phyloP scores from a whole-genome alignment of 2,113 vertebrate genomes.

The Syngnathus floridae region DNA sequence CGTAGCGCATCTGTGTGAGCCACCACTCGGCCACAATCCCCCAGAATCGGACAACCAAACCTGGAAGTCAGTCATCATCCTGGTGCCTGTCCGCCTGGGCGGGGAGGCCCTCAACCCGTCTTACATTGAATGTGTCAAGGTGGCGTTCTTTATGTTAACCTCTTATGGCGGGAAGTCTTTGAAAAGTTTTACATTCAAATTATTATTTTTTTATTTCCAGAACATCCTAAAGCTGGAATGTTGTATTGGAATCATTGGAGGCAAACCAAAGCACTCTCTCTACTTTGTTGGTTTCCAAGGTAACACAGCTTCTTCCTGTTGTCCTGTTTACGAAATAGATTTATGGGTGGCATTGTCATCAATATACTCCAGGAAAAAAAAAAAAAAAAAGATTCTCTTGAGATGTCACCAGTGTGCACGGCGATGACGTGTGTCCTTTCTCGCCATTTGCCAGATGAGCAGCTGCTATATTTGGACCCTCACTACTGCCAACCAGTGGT shows the following conservation, averaged over 20 bases:
- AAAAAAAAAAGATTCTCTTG: no score
- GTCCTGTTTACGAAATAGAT: background rate
- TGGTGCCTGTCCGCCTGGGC: constrained; percentile 85
- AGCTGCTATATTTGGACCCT: constrained; percentile 87
- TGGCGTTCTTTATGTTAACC: constrained; percentile 34
- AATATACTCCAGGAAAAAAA: no score
- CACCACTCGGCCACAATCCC: constrained; percentile 20
- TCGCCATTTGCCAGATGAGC: constrained; percentile 73
- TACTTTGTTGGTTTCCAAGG: constrained; percentile 90
- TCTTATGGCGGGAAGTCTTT: no score
- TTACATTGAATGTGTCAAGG: constrained; percentile 86
- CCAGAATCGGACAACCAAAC: constrained; percentile 45
- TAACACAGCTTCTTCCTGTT: constrained; percentile 31
- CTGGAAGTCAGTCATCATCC: constrained; percentile 82
- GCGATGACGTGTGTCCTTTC: background rate
- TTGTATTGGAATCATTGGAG: constrained; percentile 89
- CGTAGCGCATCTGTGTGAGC: constrained; percentile 70
- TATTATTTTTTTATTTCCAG: constrained; percentile 52
- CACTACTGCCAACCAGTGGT: constrained; percentile 87
- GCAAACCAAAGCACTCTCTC: constrained; percentile 85
- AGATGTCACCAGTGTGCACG: background rate
- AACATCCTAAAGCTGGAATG: constrained; percentile 80
- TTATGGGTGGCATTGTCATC: no score
- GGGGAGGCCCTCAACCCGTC: constrained; percentile 84
- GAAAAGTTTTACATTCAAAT: background rate